Conservation (phyloP, 2,888 invertebrate species). For the Eupithecia insigniata region DNA sequence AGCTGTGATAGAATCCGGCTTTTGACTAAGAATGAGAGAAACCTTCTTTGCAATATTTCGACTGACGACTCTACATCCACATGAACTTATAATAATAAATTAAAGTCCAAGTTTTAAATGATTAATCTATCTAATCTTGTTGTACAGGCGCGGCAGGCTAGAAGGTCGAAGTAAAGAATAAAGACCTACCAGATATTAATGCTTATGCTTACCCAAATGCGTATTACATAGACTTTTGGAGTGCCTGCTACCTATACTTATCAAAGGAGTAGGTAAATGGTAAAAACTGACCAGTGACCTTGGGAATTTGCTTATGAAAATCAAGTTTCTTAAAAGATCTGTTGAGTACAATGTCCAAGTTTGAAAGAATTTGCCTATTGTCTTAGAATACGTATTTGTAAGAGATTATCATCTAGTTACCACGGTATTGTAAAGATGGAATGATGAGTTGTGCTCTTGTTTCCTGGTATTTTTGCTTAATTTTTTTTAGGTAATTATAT, state of each 20-base stretch:
- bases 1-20: conserved; percentile 3
- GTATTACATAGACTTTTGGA: not conserved
- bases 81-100: not conserved
- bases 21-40: not conserved
- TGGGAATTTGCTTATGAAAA: conserved; percentile 40
- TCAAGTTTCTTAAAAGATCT: conserved; percentile 34
- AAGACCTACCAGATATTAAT: not conserved
- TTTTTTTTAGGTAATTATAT: no score
- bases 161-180: no score
- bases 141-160: no score
- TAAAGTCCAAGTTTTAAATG: no score
- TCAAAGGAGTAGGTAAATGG: not conserved
- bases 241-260: not conserved
- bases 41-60: not conserved
- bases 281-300: conserved; percentile 34
- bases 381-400: conserved; percentile 36
- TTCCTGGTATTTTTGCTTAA: not conserved
- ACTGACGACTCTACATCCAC: not conserved
- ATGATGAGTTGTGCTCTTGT: not conserved
- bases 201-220: not conserved
- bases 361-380: conserved; percentile 42
- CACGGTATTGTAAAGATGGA: conserved; percentile 33
- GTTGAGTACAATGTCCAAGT: conserved; percentile 29
- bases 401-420: conserved; percentile 44
- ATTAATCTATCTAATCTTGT: not conserved